Base-by-base conservation (phyloP, 2,888 invertebrate genomes). In the Panzeria rudis region DNA sequence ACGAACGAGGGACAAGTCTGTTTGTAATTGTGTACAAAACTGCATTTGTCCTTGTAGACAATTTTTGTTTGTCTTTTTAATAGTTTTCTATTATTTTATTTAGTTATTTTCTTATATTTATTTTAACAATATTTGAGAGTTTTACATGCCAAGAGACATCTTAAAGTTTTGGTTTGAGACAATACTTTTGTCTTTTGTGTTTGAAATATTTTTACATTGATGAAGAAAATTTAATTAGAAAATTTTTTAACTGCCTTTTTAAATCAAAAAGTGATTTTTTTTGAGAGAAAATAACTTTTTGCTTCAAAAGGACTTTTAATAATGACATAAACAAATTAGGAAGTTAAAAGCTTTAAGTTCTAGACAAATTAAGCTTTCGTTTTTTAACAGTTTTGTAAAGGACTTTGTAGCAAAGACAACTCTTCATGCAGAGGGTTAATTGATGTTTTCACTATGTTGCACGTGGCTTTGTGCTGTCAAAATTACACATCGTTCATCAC, bases 21-120 rank as follows among this genome's bases (percentile, higher is more conserved):
- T 59, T n/a, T 59, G 11, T 29, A 15, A 4, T 9, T 59, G 32
- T 32, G 11, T 7, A 15, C 17, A 41, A 38, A 20, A 8, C 29
- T 47, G 59, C 72, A 44, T 61, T 20, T 52, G 52, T n/a, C 52
- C 68, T 69, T 35, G 38, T 69, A 35, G 15, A 50, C 3, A 64
- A 47, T 20, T 47, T 29, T 25, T 66, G 66, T 50, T 23, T 15
- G 15, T n/a, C 11, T 3, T 52, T 32, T 54, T 69, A 38, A 35
- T 54, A 52, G 64, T 29, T 61, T 61, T 29, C 8, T 6, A n/a
- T 13, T 25, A n/a, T 64, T 25, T 47, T 15, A 8, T 56, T 11
- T 20, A 6, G n/a, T n/a, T n/a, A n/a, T n/a, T 64, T 44, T 44
- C 3, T 20, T 41, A 7, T 41, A 25, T 44, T 20, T 9, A 61